A percentile compares a stretch with the other conserved stretches of the same genome.
These are phyloP conservation scores for Mellivora capensis DNA, from an alignment of 2,113 vertebrate species.

Conservation along the genomic window DNA sequence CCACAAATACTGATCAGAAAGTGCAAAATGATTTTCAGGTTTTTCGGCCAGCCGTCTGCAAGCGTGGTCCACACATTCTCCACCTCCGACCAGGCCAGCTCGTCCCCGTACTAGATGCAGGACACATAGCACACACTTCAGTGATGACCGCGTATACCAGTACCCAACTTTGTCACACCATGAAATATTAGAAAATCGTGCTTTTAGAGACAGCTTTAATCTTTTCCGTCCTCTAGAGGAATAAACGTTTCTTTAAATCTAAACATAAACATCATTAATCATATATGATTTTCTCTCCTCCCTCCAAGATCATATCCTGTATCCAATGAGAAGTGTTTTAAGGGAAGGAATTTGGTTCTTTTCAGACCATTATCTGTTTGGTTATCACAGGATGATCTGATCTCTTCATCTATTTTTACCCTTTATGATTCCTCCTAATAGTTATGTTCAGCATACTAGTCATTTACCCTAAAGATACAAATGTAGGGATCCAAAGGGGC, in stretches of 20 bases:
- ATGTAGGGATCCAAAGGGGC: too few species aligned
- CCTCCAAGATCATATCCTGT: background rate
- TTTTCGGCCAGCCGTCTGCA: constrained; percentile 99
- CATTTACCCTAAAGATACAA: too few species aligned
- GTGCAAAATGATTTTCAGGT: constrained; percentile 98
- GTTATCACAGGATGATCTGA: background rate
- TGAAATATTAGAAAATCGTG: background rate
- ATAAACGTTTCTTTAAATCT: background rate
- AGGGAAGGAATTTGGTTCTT: background rate
- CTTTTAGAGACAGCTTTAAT: background rate
- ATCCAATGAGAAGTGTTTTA: background rate
- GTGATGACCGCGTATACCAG: background rate
- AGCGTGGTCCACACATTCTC: constrained; percentile 99
- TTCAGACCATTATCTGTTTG: background rate
- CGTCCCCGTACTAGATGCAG: constrained; percentile 92
- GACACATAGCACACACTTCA: background rate
- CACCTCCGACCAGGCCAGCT: constrained; percentile 98
- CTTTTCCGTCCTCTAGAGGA: background rate
- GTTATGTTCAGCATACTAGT: background rate
- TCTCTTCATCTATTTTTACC: background rate
- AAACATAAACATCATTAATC: background rate
- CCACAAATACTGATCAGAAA: constrained; percentile 98
- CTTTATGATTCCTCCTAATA: background rate
- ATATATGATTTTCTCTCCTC: background rate
- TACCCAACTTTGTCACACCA: background rate